Base-by-base conservation (phyloP, 2,113 vertebrate genomes). In the Gobio gobio region DNA sequence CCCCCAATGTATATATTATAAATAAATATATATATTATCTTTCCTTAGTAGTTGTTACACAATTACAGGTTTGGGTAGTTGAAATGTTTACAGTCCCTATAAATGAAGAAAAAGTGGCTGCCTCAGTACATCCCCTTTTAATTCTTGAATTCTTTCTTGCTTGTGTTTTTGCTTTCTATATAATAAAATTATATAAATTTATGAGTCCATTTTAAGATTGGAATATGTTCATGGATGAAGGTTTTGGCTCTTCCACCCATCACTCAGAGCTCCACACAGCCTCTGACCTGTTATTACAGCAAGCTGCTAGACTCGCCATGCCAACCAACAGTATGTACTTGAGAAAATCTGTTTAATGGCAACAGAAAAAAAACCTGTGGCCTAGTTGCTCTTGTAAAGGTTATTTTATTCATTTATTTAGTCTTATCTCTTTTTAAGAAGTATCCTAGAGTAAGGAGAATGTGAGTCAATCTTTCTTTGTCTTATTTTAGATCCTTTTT, bases 231-330 rank as follows among this genome's bases (percentile, higher is more conserved):
- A 63, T 61, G 22, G 59, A 80, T 80, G n/a, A 40, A 36, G 29
- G 36, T 79, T 63, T 45, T 78, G 76, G 77, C 77, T n/a, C 59
- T 63, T 79, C 40, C 36, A 29, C 24, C 59, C 43, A 81, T 81
- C 78, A 66, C 63, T 81, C 45, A 61, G 58, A 47, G 36, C 70
- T 58, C 24, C 3, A 5, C 33, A 75, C 54, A 40, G n/a, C 24
- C 4, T 51, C 45, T 73, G 40, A 24, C 66, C 29, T 72, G 40
- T 86, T 6, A 66, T 86, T 72, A 78, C 29, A 75, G 66, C 76
- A 51, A 33, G 64, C n/a, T 68, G 14, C 13, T 43, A 59, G 33
- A 36, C 9, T 16, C 24, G 1, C 43, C 45, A 74, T 70, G 8
- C 43, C 22, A 75, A 18, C 64, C 49, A 72, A 26, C 36, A 64